These are phyloP conservation scores for Petroica traversi DNA, from an alignment of 2,113 vertebrate genomes.

Conservation along the genomic window DNA sequence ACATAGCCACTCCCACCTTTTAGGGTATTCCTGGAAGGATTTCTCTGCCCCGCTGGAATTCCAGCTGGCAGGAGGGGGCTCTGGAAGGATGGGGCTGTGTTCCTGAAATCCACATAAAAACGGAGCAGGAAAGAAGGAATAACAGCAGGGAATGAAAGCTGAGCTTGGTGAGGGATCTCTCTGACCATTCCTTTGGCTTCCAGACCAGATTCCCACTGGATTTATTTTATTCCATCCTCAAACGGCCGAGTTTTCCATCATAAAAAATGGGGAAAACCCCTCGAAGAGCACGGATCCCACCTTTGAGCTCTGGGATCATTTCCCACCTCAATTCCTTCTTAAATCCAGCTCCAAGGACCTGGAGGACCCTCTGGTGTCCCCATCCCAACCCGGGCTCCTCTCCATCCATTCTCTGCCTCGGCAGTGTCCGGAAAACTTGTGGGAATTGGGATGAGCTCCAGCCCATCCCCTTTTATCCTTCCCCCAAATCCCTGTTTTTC, in stretches of 20 bases:
- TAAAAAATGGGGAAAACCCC: not conserved
- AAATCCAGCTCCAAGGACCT: not conserved
- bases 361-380: not conserved
- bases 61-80: not conserved
- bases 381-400: not conserved
- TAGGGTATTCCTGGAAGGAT: not conserved
- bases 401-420: fast-evolving
- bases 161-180: not conserved
- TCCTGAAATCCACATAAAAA: fast-evolving
- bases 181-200: not conserved
- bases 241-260: not conserved
- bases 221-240: not conserved
- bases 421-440: fast-evolving
- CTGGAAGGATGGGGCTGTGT: not conserved
- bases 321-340: not conserved
- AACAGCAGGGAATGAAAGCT: not conserved
- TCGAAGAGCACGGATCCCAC: not conserved
- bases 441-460: not conserved
- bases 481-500: not conserved
- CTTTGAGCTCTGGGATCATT: not conserved
- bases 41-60: not conserved
- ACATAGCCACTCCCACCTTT: not conserved
- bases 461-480: not conserved
- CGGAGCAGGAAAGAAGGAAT: not conserved
- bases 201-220: not conserved